A percentile compares a stretch with the other conserved stretches of the same genome.
Evolutionary conservation across 2,113 vertebrate species (phyloP).

Genomic region (Cyanocitta stelleri): DNA sequence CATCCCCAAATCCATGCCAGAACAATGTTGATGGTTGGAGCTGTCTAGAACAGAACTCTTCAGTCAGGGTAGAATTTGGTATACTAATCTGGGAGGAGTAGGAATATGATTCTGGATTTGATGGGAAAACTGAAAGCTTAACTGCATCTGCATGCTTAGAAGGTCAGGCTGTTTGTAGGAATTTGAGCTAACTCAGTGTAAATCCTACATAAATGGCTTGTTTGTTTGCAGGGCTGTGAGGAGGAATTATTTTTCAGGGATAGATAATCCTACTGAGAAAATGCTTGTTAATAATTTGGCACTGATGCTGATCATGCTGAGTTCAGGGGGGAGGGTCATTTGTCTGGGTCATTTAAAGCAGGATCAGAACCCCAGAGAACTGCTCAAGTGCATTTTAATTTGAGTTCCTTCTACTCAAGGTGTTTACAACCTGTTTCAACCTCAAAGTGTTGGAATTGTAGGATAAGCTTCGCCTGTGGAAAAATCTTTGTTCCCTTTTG

Average conservation of each 20-base stretch:
- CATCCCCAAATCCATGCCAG: neutral
- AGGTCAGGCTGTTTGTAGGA: neutral
- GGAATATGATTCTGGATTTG: neutral
- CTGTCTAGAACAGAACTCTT: neutral
- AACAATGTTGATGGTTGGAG: neutral
- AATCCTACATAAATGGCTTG: neutral
- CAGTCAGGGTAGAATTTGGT: neutral
- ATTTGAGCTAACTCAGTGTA: neutral
- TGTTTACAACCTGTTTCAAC: neutral
- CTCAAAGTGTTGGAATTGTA: neutral
- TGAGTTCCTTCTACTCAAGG: neutral
- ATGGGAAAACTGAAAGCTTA: neutral
- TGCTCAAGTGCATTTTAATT: neutral
- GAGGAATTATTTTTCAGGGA: conserved; percentile 16
- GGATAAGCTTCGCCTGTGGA: neutral
- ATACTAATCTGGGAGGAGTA: neutral
- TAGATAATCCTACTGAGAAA: conserved; percentile 28
- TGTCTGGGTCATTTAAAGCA: neutral
- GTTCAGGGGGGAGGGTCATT: neutral
- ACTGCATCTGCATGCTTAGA: neutral
- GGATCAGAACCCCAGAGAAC: neutral
- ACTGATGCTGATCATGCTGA: neutral
- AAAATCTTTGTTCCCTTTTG: neutral
- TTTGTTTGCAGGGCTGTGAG: neutral
- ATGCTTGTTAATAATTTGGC: conserved; percentile 10